Conservation (phyloP, 2,888 invertebrate genomes). For the Pseudococcus longispinus region DNA sequence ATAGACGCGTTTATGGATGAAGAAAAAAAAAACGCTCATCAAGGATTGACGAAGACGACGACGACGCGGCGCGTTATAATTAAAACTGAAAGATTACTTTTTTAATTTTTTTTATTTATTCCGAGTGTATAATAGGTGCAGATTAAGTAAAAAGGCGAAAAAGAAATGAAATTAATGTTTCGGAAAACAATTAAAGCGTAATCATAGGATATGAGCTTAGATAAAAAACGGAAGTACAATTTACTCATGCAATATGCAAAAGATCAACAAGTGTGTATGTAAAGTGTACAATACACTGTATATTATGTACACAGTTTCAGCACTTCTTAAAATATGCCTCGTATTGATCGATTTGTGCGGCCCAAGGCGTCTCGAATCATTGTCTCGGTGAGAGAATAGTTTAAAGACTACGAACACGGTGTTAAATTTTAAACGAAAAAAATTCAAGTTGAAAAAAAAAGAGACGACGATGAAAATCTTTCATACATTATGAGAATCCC, state of each 20-base stretch:
- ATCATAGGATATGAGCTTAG: constrained; percentile 16
- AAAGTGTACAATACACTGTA: background rate
- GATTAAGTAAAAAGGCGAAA: constrained; percentile 21
- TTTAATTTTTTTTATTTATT: background rate
- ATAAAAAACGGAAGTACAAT: constrained; percentile 42
- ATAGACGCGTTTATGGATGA: background rate
- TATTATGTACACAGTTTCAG: background rate
- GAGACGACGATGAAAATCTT: background rate
- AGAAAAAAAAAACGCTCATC: background rate
- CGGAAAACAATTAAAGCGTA: constrained; percentile 51
- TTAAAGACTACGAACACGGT: no score
- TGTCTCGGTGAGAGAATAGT: background rate
- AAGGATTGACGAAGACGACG: background rate
- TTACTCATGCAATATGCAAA: constrained; percentile 36
- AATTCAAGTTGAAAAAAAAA: background rate
- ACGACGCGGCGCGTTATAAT: background rate
- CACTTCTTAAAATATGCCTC: background rate
- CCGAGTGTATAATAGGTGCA: background rate
- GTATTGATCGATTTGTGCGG: background rate
- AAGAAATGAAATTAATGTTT: constrained; percentile 50
- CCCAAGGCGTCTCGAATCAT: background rate
- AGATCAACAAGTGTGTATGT: constrained; percentile 2
- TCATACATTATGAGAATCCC: background rate
- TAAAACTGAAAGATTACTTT: constrained; percentile 11
- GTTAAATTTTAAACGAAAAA: no score